Evolutionary conservation across 2,888 invertebrate genomes (phyloP), one percentile per base, ranked within the genome.

Genomic region (Sicus ferrugineus): DNA sequence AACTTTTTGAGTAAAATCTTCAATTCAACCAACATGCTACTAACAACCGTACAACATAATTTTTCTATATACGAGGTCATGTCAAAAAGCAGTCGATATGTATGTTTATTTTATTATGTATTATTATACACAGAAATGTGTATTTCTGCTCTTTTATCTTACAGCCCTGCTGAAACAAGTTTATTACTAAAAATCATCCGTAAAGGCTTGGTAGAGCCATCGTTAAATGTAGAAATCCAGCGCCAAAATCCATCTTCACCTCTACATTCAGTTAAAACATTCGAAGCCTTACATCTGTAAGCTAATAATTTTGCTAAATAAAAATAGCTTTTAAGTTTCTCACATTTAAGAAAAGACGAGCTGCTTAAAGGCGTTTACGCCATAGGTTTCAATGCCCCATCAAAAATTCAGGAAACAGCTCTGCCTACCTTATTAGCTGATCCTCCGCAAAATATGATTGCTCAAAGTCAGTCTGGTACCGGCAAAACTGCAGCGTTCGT

Each of bases 401-500:
- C 98, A 0, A 98, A 97, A 88, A 99, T 99, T 79, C 94, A 94
- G 85, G 98, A 98, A 88, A 95, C 96, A 31, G 97, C 98, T 3
- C 87, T 99, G 73, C 99, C 99, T 3, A 93, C 95, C 14, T 88
- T 99, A 28, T 86, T 99, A 50, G 96, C 96, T 50, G 94, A 96
- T 86, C 97, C 97, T 11, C 97, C 97, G 28, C 94, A 95, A 84
- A 99, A 99, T 86, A 93, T 99, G 92, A 98, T 99, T 79, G 99
- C 99, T 3, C 99, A 99, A 85, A 96, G 97, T 68, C 99, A 99
- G 83, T 97, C 97, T 58, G 99, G 99, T 71, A 99, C 99, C 67
- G 99, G 99, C 58, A 99, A 99, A 88, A 99, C 99, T 2, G 99
- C 99, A 38, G 98, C 99, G 6, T 99, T 99, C 87, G 95, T 97